Evolutionary conservation across 1,140 invertebrate species (phyloP).

Genomic region (Brachionus angularis): DNA sequence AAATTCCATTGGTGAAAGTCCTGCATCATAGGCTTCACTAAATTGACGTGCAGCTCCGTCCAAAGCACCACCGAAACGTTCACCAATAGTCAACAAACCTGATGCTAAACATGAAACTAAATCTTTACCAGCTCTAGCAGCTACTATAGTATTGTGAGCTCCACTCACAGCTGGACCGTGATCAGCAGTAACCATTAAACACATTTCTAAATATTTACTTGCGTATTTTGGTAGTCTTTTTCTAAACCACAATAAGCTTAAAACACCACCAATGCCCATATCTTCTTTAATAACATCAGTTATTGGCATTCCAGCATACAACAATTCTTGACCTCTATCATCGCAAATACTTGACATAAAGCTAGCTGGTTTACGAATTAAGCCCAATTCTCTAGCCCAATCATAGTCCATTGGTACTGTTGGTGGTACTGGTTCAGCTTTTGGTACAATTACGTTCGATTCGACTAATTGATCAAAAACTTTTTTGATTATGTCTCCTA

Average conservation of each 20-base stretch:
- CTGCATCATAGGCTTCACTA: conserved; percentile 86
- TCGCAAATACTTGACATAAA: conserved; percentile 99
- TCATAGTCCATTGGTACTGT: conserved; percentile 99
- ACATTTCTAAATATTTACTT: conserved; percentile 98
- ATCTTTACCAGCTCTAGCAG: conserved; percentile 96
- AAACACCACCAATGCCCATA: conserved; percentile 92
- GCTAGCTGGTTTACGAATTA: conserved; percentile 96
- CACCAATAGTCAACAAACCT: conserved; percentile 94
- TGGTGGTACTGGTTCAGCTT: conserved; percentile 87
- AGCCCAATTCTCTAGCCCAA: conserved; percentile 92
- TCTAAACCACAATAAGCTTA: conserved; percentile 97
- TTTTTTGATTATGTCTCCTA: conserved; percentile 72
- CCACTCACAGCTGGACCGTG: conserved; percentile 98
- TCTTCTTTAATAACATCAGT: conserved; percentile 74
- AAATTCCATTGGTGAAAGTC: conserved; percentile 93
- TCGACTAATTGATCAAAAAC: conserved; percentile 49
- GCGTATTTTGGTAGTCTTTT: conserved; percentile 80
- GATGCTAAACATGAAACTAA: conserved; percentile 91
- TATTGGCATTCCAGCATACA: conserved; percentile 97
- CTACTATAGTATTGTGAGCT: conserved; percentile 98
- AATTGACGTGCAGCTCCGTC: conserved; percentile 94
- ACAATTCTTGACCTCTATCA: conserved; percentile 92
- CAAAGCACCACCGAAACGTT: conserved; percentile 94
- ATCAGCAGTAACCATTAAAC: conserved; percentile 96
- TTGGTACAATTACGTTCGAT: conserved; percentile 75